Percentiles rank a stretch among this genome's conserved stretches.
phyloP scores from a whole-genome alignment of 1,140 invertebrate genomes.

The Dreissena rostriformis region DNA sequence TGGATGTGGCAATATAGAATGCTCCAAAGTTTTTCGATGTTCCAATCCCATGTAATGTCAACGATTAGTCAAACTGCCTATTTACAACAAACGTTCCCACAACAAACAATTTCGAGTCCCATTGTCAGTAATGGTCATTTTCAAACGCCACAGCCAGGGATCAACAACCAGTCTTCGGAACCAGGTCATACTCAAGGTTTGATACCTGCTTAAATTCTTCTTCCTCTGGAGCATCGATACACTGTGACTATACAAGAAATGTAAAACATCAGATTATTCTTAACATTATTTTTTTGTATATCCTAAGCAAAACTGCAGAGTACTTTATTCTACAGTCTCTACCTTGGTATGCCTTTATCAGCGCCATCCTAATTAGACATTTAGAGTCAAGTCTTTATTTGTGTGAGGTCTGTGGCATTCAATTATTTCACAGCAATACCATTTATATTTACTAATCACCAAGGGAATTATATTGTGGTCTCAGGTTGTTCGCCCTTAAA shows the following conservation, averaged over 20 bases:
- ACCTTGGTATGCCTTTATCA: too few relatives aligned
- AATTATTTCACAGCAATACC: too few relatives aligned
- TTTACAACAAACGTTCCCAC: neutral
- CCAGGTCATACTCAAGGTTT: neutral
- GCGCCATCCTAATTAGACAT: too few relatives aligned
- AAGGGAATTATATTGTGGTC: too few relatives aligned
- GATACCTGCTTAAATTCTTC: neutral
- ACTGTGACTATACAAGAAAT: too few relatives aligned
- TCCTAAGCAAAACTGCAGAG: too few relatives aligned
- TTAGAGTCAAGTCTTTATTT: neutral
- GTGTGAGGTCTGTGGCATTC: neutral
- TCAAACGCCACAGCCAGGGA: neutral
- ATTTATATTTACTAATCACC: too few relatives aligned
- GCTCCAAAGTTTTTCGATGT: conserved; percentile 56
- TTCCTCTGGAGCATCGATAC: neutral
- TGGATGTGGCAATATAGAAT: conserved; percentile 73
- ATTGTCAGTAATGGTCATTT: neutral
- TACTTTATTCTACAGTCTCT: too few relatives aligned
- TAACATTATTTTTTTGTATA: too few relatives aligned
- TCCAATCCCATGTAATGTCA: conserved; percentile 56
- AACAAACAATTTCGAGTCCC: neutral
- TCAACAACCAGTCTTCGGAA: neutral
- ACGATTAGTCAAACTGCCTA: conserved; percentile 23
- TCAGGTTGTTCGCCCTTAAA: too few relatives aligned
- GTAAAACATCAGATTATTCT: too few relatives aligned